phyloP scores from a whole-genome alignment of 2,113 vertebrate genomes.

The Bambusicola thoracicus region DNA sequence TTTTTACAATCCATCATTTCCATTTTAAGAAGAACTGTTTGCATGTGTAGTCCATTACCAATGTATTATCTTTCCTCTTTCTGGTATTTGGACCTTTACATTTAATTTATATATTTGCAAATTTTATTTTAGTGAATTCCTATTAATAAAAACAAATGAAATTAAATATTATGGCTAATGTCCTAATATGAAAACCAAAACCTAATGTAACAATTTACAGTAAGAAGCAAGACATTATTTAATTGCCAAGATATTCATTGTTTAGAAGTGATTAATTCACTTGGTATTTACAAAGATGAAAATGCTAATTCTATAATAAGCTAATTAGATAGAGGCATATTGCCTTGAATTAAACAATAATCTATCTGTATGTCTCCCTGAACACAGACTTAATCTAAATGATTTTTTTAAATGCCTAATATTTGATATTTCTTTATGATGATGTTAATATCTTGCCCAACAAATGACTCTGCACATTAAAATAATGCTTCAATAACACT shows the following conservation, averaged over 20 bases:
- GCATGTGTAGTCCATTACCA: neutral
- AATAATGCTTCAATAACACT: neutral
- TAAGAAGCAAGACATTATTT: constrained; percentile 17
- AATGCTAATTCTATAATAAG: neutral
- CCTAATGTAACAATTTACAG: neutral
- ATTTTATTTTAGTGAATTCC: constrained; percentile 4
- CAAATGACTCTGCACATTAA: fast-evolving
- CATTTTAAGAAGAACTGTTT: neutral
- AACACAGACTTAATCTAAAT: neutral
- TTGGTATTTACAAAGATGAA: constrained; percentile 22
- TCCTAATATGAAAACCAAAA: neutral
- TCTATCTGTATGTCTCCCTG: neutral
- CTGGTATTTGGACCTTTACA: fast-evolving
- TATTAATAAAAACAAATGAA: constrained; percentile 16
- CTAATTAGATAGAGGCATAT: neutral
- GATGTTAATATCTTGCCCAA: neutral
- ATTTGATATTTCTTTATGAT: neutral
- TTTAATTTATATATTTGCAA: constrained; percentile 1
- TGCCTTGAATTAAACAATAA: neutral
- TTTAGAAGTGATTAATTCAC: constrained; percentile 28
- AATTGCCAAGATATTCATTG: constrained; percentile 1
- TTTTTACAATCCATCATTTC: neutral
- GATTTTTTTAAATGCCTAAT: neutral
- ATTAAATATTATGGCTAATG: neutral
- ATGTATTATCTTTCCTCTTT: neutral